Evolutionary conservation across 2,888 invertebrate genomes (phyloP).

Genomic region (Ashinkailepas kermadecensis): DNA sequence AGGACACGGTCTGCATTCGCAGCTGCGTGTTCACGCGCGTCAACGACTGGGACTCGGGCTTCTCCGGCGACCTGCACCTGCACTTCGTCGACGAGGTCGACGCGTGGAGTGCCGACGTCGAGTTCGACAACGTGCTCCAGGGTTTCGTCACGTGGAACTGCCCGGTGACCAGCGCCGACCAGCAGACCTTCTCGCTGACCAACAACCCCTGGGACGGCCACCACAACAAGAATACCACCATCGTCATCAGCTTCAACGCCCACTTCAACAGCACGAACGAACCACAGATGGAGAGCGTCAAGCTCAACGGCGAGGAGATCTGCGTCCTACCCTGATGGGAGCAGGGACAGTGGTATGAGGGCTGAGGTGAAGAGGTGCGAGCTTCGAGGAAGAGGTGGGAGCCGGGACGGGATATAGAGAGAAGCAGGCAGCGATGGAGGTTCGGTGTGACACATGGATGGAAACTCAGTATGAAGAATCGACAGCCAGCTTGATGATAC

Average conservation of each 20-base stretch:
- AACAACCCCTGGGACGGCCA: slow-evolving; percentile 18
- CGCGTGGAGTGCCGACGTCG: not conserved
- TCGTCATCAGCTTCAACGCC: slow-evolving; percentile 17
- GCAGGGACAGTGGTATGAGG: no score
- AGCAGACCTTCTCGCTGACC: not conserved
- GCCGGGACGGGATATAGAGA: no score
- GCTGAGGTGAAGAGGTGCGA: no score
- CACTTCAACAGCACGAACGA: not conserved
- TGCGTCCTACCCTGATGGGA: not conserved
- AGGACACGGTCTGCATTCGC: slow-evolving; percentile 1
- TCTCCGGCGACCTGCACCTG: slow-evolving; percentile 3
- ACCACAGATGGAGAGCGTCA: not conserved
- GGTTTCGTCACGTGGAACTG: not conserved
- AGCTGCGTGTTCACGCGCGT: not conserved
- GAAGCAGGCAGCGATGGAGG: no score
- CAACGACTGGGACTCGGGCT: slow-evolving; percentile 1
- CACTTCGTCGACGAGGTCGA: not conserved
- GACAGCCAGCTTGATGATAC: no score
- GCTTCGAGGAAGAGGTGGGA: no score
- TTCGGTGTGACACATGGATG: no score
- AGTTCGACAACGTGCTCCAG: not conserved
- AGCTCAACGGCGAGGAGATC: not conserved
- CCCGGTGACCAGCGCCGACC: not conserved
- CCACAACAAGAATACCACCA: not conserved
- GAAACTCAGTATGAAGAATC: no score